These are phyloP conservation scores for Paramuricea clavata DNA, from an alignment of 92 coral and sea anemone genomes.

Conservation along the genomic window DNA sequence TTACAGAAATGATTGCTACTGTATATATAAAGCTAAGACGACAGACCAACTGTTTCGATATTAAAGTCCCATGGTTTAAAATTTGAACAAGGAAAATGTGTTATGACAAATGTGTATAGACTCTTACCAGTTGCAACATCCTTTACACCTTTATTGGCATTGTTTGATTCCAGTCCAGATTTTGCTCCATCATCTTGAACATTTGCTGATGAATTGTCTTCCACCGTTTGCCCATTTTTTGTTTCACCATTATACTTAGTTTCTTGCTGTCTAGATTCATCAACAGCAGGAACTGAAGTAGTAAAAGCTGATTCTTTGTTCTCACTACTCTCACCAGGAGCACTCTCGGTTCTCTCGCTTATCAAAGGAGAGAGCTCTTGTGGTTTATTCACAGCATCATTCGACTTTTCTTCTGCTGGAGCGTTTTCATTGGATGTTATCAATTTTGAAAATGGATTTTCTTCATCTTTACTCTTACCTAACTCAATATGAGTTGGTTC, in stretches of 20 bases:
- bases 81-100: no score
- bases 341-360: slow-evolving; percentile 18
- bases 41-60: no score
- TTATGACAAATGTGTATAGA: background rate
- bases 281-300: background rate
- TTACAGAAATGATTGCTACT: no score
- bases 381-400: slow-evolving; percentile 31
- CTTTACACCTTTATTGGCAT: background rate
- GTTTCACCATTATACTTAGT: background rate
- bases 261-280: slow-evolving; percentile 3
- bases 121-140: slow-evolving; percentile 26
- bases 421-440: slow-evolving; percentile 28
- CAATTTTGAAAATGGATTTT: slow-evolving; percentile 29
- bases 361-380: slow-evolving; percentile 31
- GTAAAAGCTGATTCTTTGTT: background rate
- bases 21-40: no score
- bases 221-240: background rate
- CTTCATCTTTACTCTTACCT: slow-evolving; percentile 1
- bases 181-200: background rate
- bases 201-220: slow-evolving; percentile 6
- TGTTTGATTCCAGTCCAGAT: background rate
- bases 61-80: no score
- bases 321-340: background rate
- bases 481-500: slow-evolving; percentile 34
- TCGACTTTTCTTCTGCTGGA: background rate